phyloP scores from a whole-genome alignment of 2,888 invertebrate genomes.

The Danaus chrysippus region DNA sequence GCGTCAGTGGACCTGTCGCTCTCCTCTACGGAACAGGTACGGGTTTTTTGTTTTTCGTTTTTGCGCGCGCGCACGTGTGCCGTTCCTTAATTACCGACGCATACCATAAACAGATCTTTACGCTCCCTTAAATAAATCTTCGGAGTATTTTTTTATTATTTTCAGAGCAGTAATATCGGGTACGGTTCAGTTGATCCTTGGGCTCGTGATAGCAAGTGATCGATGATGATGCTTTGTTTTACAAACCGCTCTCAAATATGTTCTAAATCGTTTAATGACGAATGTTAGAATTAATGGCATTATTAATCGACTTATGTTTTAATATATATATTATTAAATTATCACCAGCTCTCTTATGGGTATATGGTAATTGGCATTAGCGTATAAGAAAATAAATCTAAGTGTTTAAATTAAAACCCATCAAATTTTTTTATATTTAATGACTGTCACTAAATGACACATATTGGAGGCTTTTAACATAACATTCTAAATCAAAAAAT shows the following conservation, averaged over 20 bases:
- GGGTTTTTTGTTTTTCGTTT: slow-evolving; percentile 69
- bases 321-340: too few relatives aligned
- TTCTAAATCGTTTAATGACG: slow-evolving; percentile 11
- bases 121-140: slow-evolving; percentile 79
- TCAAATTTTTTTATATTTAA: too few relatives aligned
- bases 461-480: too few relatives aligned
- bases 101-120: slow-evolving; percentile 80
- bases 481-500: too few relatives aligned
- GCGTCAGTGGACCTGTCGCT: slow-evolving; percentile 77
- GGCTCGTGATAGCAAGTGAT: slow-evolving; percentile 49
- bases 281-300: slow-evolving; percentile 26
- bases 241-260: slow-evolving; percentile 56
- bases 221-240: slow-evolving; percentile 70
- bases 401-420: too few relatives aligned
- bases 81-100: slow-evolving; percentile 78
- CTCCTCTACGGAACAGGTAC: slow-evolving; percentile 70
- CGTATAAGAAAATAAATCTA: too few relatives aligned
- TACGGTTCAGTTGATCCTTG: slow-evolving; percentile 50
- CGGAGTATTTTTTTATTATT: slow-evolving; percentile 65
- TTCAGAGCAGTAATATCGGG: slow-evolving; percentile 68
- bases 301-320: not conserved
- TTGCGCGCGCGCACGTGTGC: slow-evolving; percentile 74
- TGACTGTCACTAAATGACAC: too few relatives aligned
- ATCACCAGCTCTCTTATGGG: too few relatives aligned
- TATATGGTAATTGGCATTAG: too few relatives aligned